phyloP scores from a whole-genome alignment of 2,113 vertebrate species.

The Hystrix cristata region DNA sequence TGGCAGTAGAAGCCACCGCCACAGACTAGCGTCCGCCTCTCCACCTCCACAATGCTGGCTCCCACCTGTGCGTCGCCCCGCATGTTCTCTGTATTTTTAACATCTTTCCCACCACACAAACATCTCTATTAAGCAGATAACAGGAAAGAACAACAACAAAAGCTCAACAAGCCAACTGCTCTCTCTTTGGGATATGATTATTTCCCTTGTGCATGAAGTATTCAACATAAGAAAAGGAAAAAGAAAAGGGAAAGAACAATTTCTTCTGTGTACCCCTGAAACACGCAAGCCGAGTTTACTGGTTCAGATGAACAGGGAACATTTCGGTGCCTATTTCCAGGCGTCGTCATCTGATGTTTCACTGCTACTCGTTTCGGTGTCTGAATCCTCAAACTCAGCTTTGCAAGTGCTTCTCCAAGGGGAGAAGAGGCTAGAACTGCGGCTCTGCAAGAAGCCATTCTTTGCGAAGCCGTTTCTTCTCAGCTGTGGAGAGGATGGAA shows the following conservation, averaged over 20 bases:
- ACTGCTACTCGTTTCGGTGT: conserved; percentile 98
- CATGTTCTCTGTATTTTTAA: conserved; percentile 72
- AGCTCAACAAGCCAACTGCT: conserved; percentile 90
- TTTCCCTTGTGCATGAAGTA: conserved; percentile 97
- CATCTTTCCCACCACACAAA: conserved; percentile 91
- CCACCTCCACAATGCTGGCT: conserved; percentile 83
- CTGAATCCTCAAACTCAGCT: conserved; percentile 95
- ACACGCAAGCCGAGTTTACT: conserved; percentile 88
- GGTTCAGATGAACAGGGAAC: conserved; percentile 85
- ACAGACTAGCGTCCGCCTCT: conserved; percentile 89
- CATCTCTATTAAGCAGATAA: conserved; percentile 93
- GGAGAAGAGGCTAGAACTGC: conserved; percentile 93
- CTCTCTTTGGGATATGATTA: conserved; percentile 96
- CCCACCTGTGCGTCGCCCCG: conserved; percentile 87
- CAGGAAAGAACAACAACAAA: conserved; percentile 89
- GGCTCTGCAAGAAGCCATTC: conserved; percentile 95
- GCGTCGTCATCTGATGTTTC: conserved; percentile 98
- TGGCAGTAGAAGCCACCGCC: conserved; percentile 89
- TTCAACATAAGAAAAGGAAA: conserved; percentile 89
- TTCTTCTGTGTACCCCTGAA: conserved; percentile 88
- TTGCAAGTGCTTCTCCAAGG: conserved; percentile 97
- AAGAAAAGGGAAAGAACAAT: conserved; percentile 90
- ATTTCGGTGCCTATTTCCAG: conserved; percentile 90
- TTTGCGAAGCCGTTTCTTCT: conserved; percentile 96
- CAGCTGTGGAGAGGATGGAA: conserved; percentile 88